These are phyloP conservation scores for Oncorhynchus masou DNA, from an alignment of 2,113 vertebrate genomes.

Conservation along the genomic window DNA sequence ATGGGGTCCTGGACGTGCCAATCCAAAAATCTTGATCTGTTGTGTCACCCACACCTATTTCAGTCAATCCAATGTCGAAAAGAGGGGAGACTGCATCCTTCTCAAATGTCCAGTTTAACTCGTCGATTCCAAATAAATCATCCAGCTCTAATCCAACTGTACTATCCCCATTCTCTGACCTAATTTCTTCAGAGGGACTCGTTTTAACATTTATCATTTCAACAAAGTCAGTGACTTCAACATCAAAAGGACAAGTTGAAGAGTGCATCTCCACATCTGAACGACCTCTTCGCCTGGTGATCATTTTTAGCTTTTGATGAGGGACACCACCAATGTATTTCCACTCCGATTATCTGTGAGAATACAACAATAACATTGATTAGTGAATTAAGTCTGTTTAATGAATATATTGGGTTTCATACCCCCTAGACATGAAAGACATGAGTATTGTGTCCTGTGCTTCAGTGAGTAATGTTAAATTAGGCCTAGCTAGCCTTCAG, in stretches of 20 bases:
- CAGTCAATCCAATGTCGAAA: slow-evolving; percentile 44
- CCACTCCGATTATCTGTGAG: neutral
- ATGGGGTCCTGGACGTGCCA: slow-evolving; percentile 30
- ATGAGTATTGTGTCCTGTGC: no score
- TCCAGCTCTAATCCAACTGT: slow-evolving; percentile 57
- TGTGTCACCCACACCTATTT: slow-evolving; percentile 10
- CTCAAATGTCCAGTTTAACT: slow-evolving; percentile 66
- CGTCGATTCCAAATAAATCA: slow-evolving; percentile 62
- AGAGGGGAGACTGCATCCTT: slow-evolving; percentile 40
- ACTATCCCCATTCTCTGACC: slow-evolving; percentile 44
- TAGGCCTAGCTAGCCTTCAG: no score
- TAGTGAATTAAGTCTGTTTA: no score
- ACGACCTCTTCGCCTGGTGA: slow-evolving; percentile 73
- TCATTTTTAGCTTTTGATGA: slow-evolving; percentile 55
- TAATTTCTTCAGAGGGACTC: slow-evolving; percentile 10
- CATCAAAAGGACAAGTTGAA: slow-evolving; percentile 15
- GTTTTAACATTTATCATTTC: slow-evolving; percentile 24
- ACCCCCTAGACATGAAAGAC: no score
- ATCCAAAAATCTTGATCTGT: slow-evolving; percentile 32
- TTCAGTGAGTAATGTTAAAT: no score
- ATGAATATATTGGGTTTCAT: no score
- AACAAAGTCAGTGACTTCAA: slow-evolving; percentile 32
- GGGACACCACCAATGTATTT: neutral
- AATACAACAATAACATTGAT: neutral
- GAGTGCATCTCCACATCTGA: slow-evolving; percentile 10